Conservation (phyloP, 2,888 invertebrate genomes). For the Cecidostiba fungosa region DNA sequence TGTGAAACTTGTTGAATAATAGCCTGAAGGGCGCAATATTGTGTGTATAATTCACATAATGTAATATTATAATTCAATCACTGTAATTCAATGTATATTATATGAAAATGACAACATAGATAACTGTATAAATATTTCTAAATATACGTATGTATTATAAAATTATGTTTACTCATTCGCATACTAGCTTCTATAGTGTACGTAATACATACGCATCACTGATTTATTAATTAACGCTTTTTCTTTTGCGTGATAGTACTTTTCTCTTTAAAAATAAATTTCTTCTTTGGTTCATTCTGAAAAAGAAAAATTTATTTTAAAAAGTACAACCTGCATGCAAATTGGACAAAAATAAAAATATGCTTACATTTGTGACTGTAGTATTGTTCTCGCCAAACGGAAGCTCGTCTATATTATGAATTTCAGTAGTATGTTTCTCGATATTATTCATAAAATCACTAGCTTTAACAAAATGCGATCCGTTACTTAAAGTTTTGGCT, state of each 20-base stretch:
- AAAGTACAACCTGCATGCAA: not conserved
- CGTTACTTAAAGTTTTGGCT: not conserved
- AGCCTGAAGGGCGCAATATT: conserved; percentile 71
- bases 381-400: not conserved
- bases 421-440: conserved; percentile 14
- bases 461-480: conserved; percentile 28
- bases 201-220: too few relatives aligned
- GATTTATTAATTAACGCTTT: not conserved
- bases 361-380: not conserved
- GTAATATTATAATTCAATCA: conserved; percentile 71
- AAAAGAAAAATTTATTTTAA: conserved; percentile 42
- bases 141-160: conserved; percentile 76
- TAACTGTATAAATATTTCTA: conserved; percentile 78
- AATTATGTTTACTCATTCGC: conserved; percentile 47
- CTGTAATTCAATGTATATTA: conserved; percentile 78
- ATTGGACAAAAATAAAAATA: not conserved
- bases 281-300: conserved; percentile 48
- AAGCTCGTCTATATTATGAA: not conserved
- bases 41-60: conserved; percentile 75
- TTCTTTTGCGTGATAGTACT: conserved; percentile 68
- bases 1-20: conserved; percentile 70
- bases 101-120: conserved; percentile 67
- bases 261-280: conserved; percentile 68
- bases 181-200: not conserved
- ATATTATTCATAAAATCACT: conserved; percentile 18